phyloP scores from a whole-genome alignment of 1,140 invertebrate genomes.

The Ladona fulva region DNA sequence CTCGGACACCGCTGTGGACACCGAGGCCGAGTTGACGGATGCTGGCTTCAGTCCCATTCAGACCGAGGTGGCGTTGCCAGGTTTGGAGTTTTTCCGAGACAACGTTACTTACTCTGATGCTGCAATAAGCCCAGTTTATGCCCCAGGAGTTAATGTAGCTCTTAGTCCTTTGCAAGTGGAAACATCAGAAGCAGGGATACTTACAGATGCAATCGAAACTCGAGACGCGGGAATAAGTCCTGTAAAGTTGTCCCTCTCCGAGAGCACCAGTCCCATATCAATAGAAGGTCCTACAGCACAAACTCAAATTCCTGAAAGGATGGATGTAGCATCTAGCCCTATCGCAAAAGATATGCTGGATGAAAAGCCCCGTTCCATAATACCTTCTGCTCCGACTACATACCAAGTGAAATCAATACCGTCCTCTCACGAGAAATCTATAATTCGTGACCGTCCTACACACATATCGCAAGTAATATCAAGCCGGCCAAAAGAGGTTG shows the following conservation, averaged over 20 bases:
- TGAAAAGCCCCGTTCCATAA: not conserved
- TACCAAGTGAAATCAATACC: not conserved
- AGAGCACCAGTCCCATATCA: constrained; percentile 12
- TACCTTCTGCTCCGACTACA: not conserved
- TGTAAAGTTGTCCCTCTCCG: constrained; percentile 25
- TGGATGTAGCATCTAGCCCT: constrained; percentile 16
- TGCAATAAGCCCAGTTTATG: constrained; percentile 39
- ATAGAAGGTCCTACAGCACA: constrained; percentile 13
- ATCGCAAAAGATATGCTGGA: constrained; percentile 10
- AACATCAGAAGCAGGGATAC: constrained; percentile 39
- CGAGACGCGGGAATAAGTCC: constrained; percentile 41
- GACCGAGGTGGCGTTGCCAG: constrained; percentile 32
- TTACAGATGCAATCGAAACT: constrained; percentile 40
- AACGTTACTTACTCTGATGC: constrained; percentile 35
- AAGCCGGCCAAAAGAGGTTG: constrained; percentile 14
- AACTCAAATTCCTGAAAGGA: constrained; percentile 18
- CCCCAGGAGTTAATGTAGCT: constrained; percentile 28
- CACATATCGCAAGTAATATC: not conserved
- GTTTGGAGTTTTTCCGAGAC: constrained; percentile 29
- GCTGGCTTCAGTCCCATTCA: constrained; percentile 45
- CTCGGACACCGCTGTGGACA: constrained; percentile 39
- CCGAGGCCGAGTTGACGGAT: constrained; percentile 43
- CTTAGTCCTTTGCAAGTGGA: constrained; percentile 35
- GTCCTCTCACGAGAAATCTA: not conserved
- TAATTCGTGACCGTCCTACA: constrained; percentile 12